Conservation (phyloP, 2,797 vertebrate genomes). For the Sitta carolinensis region DNA sequence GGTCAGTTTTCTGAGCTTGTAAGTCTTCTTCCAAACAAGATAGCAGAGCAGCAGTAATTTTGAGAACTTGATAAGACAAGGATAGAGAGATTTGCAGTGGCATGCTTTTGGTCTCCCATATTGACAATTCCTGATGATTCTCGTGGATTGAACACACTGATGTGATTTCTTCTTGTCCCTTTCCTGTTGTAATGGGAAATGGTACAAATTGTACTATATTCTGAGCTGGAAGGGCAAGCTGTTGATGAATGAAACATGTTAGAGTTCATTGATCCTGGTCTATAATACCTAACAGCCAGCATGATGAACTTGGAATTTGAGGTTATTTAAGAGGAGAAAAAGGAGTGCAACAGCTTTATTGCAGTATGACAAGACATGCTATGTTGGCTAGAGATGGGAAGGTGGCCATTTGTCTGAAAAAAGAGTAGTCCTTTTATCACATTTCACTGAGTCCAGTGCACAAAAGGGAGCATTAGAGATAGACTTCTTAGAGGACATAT, state of each 20-base stretch:
- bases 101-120: not conserved
- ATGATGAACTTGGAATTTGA: not conserved
- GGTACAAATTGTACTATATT: not conserved
- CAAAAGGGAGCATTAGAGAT: not conserved
- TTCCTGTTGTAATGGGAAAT: not conserved
- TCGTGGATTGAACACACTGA: not conserved
- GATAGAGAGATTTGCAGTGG: not conserved
- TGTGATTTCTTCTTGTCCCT: not conserved
- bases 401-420: not conserved
- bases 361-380: not conserved
- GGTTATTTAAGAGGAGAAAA: not conserved
- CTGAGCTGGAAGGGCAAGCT: not conserved
- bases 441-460: not conserved
- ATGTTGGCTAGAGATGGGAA: not conserved
- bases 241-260: not conserved
- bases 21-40: not conserved
- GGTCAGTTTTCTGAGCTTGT: not conserved
- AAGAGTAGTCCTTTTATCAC: not conserved
- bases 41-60: not conserved
- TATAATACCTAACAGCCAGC: not conserved
- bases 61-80: not conserved
- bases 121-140: not conserved
- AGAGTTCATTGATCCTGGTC: not conserved
- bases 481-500: not conserved
- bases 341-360: not conserved